These are phyloP conservation scores for Heterodera schachtii DNA, from an alignment of 1,140 invertebrate species.

Conservation along the genomic window DNA sequence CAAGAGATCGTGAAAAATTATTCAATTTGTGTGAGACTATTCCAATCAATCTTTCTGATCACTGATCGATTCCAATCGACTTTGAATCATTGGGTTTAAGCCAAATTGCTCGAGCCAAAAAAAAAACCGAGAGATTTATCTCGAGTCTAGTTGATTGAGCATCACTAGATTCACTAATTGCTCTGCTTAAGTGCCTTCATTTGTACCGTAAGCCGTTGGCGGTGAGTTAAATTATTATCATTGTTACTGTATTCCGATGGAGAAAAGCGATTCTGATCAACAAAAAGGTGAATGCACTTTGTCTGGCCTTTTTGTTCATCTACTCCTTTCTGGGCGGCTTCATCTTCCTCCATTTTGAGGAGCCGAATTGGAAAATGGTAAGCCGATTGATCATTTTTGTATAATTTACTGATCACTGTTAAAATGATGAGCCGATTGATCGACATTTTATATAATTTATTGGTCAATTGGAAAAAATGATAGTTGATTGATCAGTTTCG, in stretches of 20 bases:
- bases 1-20: no score
- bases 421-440: not conserved
- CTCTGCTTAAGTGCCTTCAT: constrained; percentile 44
- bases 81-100: no score
- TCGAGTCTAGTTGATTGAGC: no score
- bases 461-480: no score
- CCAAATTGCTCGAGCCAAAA: no score
- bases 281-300: constrained; percentile 41
- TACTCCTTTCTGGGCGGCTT: constrained; percentile 56
- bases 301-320: constrained; percentile 52
- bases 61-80: no score
- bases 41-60: no score
- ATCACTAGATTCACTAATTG: no score
- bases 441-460: no score
- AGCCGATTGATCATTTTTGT: not conserved
- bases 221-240: constrained; percentile 19
- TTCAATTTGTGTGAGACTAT: no score
- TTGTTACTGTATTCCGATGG: not conserved
- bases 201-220: constrained; percentile 52
- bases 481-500: no score
- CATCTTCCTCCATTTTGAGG: constrained; percentile 57
- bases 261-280: not conserved
- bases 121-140: no score
- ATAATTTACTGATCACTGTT: not conserved
- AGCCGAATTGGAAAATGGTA: constrained; percentile 36